Evolutionary conservation across 1,140 invertebrate genomes (phyloP).

Genomic region (Dufourea novaeangliae): DNA sequence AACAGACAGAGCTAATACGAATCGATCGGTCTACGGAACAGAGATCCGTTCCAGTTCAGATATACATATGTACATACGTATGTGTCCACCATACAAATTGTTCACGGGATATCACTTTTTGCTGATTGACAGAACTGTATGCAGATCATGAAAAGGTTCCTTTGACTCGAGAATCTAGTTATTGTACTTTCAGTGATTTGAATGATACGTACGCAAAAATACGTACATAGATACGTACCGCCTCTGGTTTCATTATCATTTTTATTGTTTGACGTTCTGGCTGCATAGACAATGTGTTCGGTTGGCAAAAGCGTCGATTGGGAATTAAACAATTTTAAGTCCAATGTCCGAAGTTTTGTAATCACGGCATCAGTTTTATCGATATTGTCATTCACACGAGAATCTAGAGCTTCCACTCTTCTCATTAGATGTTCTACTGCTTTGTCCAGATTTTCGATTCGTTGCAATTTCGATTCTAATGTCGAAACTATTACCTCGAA

Average conservation of each 20-base stretch:
- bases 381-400: slow-evolving; percentile 90
- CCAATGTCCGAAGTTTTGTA: slow-evolving; percentile 87
- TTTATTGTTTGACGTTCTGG: slow-evolving; percentile 67
- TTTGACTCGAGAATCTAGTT: background rate
- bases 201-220: too few species aligned
- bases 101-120: too few species aligned
- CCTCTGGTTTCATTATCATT: slow-evolving; percentile 65
- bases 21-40: too few species aligned
- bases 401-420: slow-evolving; percentile 90
- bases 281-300: slow-evolving; percentile 62
- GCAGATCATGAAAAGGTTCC: too few species aligned
- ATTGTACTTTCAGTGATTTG: too few species aligned
- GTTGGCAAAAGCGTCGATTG: slow-evolving; percentile 68
- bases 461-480: slow-evolving; percentile 91
- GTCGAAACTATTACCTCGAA: slow-evolving; percentile 94
- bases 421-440: slow-evolving; percentile 92
- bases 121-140: too few species aligned
- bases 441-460: slow-evolving; percentile 93
- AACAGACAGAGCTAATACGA: too few species aligned
- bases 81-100: too few species aligned
- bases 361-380: slow-evolving; percentile 92
- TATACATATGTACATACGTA: too few species aligned
- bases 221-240: slow-evolving; percentile 55
- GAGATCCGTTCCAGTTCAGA: too few species aligned
- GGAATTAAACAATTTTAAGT: slow-evolving; percentile 87